Percentiles rank a stretch among this genome's conserved stretches.
Conservation (phyloP, 30 jellyfish, hydroid and myxozoan species). For the Chrysaora quinquecirrha region DNA sequence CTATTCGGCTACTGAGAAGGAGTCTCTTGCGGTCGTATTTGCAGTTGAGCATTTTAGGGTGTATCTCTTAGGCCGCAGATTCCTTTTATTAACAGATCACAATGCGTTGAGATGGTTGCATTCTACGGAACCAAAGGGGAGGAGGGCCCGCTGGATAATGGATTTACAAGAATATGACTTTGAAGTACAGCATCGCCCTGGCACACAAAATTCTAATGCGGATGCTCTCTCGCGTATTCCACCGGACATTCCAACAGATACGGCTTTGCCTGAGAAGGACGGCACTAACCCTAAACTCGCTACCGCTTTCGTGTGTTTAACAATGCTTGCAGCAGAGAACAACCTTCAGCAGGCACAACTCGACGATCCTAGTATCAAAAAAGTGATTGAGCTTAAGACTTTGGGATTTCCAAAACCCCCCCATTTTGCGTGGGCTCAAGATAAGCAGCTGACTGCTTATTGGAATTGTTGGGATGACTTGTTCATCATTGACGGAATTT, state of each 20-base stretch:
- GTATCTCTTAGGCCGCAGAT: constrained; percentile 25
- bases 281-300: neutral
- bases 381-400: neutral
- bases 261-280: neutral
- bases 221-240: constrained; percentile 15
- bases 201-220: constrained; percentile 9
- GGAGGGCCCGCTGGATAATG: constrained; percentile 40
- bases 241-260: neutral
- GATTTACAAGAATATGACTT: constrained; percentile 6
- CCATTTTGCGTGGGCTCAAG: constrained; percentile 1
- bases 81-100: constrained; percentile 27
- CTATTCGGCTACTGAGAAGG: constrained; percentile 48
- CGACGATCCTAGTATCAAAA: neutral
- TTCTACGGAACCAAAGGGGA: constrained; percentile 28
- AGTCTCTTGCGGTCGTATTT: constrained; percentile 43
- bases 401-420: constrained; percentile 17
- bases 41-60: constrained; percentile 37
- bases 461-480: constrained; percentile 36
- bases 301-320: constrained; percentile 2
- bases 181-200: constrained; percentile 11
- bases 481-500: constrained; percentile 17
- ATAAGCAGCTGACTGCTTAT: constrained; percentile 10
- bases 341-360: constrained; percentile 23
- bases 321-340: constrained; percentile 23
- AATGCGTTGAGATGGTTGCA: constrained; percentile 24